Evolutionary conservation across 1,140 invertebrate genomes (phyloP).

Genomic region (Schlechtendalia chinensis): DNA sequence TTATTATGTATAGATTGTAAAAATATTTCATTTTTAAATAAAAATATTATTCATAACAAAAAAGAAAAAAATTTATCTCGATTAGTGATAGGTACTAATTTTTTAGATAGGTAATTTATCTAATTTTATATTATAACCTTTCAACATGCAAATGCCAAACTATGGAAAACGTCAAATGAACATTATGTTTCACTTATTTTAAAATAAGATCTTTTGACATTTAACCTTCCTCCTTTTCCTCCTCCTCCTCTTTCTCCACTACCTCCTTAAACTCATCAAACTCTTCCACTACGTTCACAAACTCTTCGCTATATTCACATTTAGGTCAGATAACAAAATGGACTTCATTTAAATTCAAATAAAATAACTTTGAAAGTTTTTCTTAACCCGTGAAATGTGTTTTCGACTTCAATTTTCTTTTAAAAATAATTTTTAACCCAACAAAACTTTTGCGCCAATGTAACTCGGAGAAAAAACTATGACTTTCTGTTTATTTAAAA

Average conservation of each 20-base stretch:
- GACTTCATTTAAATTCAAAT: neutral
- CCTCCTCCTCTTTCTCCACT: neutral
- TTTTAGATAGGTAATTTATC: no score
- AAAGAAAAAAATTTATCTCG: no score
- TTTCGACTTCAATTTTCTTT: neutral
- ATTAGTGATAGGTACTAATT: no score
- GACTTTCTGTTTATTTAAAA: neutral
- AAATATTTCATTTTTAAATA: no score
- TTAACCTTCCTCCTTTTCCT: neutral
- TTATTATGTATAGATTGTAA: no score
- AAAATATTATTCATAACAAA: no score
- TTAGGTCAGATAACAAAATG: neutral
- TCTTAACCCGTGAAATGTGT: neutral
- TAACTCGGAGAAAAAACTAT: neutral
- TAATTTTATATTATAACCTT: neutral
- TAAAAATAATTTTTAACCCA: neutral
- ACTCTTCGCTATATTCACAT: neutral
- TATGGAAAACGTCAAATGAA: neutral
- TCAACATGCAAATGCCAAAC: conserved; percentile 13
- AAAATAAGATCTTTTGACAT: conserved; percentile 8
- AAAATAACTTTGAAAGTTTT: neutral
- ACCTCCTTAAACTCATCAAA: no score
- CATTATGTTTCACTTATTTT: neutral
- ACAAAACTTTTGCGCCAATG: neutral
- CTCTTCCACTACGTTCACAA: no score